Evolutionary conservation across 2,888 invertebrate genomes (phyloP), one percentile per base, ranked within the genome.

Genomic region (Lysandra coridon): DNA sequence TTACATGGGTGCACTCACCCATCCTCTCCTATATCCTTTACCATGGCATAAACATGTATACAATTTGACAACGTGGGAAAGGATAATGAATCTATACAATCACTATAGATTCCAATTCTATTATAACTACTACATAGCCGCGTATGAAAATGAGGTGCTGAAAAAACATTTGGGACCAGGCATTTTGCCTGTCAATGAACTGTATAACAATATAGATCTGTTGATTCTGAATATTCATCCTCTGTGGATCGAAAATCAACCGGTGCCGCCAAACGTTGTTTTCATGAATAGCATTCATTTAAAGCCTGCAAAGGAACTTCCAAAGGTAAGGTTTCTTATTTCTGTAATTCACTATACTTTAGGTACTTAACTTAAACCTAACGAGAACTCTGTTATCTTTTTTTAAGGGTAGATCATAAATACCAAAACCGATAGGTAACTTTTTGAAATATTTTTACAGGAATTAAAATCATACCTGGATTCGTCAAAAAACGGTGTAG

Each of bases 221-320:
- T 79, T 94, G 30, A 88, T 95, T 79, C 80, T 93, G 2, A 95
- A 95, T 82, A 83, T 86, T 0, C 88, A 94, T 83, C 89, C 91
- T 0, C 82, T 91, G 62, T 90, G 89, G 84, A 87, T 88, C 6
- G 83, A 83, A 4, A 88, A 87, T 73, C 85, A 89, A 12, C 95
- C 95, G 1, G 84, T 90, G 7, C 88, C 93, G 12, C 92, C 94
- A 0, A 88, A 86, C 79, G 85, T 92, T 3, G 81, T 94, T 0
- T 88, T 88, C 79, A 87, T 93, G 78, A 92, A 94, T 75, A 92
- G 93, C 1, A 82, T 91, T 62, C 94, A 93, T 81, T 85, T 90
- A 30, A 87, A 86, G 12, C 86, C 86, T 14, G 81, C 86, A 6
- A 87, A 89, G 78, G 84, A 89, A 33, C 83, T 95, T 64, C 91